A percentile compares a stretch with the other conserved stretches of the same genome.
phyloP scores from a whole-genome alignment of 2,113 vertebrate species.

The Sminthopsis crassicaudata region DNA sequence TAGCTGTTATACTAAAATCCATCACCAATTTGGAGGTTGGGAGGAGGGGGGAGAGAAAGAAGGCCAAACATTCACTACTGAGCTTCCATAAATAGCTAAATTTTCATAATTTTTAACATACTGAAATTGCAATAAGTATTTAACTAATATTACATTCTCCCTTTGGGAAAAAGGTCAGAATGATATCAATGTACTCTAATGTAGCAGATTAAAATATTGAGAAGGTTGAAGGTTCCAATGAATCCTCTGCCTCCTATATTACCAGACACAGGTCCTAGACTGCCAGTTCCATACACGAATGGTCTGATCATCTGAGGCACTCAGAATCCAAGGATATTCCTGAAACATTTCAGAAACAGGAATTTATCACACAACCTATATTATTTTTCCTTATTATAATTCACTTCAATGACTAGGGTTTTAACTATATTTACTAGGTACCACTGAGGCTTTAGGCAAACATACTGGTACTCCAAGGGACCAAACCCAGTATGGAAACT shows the following conservation, averaged over 20 bases:
- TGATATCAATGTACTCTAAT: conserved; percentile 15
- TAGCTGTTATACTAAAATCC: background rate
- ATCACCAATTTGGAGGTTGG: background rate
- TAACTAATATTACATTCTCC: background rate
- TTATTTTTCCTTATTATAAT: conserved; percentile 38
- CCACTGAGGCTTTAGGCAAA: background rate
- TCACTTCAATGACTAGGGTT: background rate
- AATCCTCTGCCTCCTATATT: conserved; percentile 68
- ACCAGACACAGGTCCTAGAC: conserved; percentile 97
- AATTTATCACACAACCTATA: conserved; percentile 26
- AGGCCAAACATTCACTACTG: background rate
- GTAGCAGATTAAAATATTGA: background rate
- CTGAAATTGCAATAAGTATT: conserved; percentile 44
- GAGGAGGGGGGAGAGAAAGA: conserved; percentile 22
- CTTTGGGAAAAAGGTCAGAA: background rate
- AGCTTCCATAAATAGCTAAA: conserved; percentile 11
- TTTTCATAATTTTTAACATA: conserved; percentile 19
- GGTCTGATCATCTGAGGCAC: conserved; percentile 97
- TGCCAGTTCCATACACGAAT: conserved; percentile 99
- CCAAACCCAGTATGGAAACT: background rate
- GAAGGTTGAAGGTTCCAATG: conserved; percentile 2
- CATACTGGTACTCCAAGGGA: background rate
- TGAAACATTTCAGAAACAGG: conserved; percentile 76
- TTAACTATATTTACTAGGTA: conserved; percentile 4
- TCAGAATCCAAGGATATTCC: conserved; percentile 99